phyloP scores from a whole-genome alignment of 2,797 vertebrate species.

The Macroramphosus scolopax region DNA sequence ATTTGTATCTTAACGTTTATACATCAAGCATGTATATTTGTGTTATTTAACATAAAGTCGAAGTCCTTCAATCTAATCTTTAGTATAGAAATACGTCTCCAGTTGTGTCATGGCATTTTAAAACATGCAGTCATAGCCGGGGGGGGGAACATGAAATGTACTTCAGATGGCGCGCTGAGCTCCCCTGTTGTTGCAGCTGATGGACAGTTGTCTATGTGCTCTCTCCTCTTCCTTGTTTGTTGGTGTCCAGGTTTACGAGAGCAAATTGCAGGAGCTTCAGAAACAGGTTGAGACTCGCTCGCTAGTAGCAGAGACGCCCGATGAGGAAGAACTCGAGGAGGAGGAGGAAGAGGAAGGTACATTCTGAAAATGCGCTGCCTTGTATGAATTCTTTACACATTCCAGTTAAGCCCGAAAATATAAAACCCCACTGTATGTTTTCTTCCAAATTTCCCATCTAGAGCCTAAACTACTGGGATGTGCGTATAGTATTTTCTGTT shows the following conservation, averaged over 20 bases:
- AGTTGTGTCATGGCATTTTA: background rate
- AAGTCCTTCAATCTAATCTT: no score
- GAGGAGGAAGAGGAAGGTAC: slow-evolving; percentile 85
- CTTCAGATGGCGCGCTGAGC: slow-evolving; percentile 2
- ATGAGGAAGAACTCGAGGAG: slow-evolving; percentile 95
- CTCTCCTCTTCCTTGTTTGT: slow-evolving; percentile 62
- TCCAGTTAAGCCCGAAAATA: background rate
- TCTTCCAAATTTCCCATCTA: slow-evolving; percentile 52
- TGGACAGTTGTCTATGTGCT: slow-evolving; percentile 62
- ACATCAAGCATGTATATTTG: background rate
- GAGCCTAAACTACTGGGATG: slow-evolving; percentile 65
- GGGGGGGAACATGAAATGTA: no score
- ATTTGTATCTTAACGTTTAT: slow-evolving; percentile 2
- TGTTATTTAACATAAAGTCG: background rate
- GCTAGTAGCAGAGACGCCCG: slow-evolving; percentile 89
- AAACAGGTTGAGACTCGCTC: slow-evolving; percentile 98
- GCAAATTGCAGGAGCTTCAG: slow-evolving; percentile 95
- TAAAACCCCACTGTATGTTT: slow-evolving; percentile 27
- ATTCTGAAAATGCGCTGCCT: slow-evolving; percentile 20
- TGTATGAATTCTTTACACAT: background rate
- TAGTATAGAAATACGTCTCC: background rate
- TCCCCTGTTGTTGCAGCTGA: slow-evolving; percentile 51
- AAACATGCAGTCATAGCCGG: no score
- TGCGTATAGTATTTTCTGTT: slow-evolving; percentile 54
- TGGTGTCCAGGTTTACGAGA: slow-evolving; percentile 92